These are phyloP conservation scores for Hipposideros larvatus DNA, from an alignment of 2,797 vertebrate genomes.

Conservation along the genomic window DNA sequence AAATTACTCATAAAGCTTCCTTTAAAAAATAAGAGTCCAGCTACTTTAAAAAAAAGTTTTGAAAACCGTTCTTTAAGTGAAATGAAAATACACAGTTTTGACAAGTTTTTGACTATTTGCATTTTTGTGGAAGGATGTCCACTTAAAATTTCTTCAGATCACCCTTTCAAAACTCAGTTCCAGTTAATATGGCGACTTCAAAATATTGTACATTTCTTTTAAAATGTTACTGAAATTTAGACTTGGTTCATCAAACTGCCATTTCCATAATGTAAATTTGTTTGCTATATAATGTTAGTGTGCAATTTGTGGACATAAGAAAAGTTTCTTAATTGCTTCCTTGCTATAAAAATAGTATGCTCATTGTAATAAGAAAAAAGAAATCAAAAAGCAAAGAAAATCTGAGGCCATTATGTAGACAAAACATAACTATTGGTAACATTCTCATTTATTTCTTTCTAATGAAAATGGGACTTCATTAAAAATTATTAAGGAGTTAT, in stretches of 20 bases:
- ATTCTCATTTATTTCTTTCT: slow-evolving; percentile 32
- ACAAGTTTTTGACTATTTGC: slow-evolving; percentile 17
- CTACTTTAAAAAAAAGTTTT: not conserved
- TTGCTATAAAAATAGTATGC: slow-evolving; percentile 16
- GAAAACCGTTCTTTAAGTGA: not conserved
- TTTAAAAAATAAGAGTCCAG: slow-evolving; percentile 33
- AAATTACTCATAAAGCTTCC: not conserved
- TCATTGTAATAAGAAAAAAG: not conserved
- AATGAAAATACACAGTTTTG: not conserved
- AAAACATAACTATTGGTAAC: not conserved
- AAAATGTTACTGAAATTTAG: not conserved
- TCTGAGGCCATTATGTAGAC: not conserved
- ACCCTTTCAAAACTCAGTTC: not conserved
- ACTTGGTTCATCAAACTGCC: slow-evolving; percentile 1
- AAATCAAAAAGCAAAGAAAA: not conserved
- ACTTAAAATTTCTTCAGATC: not conserved
- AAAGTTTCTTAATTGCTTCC: not conserved
- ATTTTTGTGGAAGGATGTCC: not conserved
- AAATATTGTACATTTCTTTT: not conserved
- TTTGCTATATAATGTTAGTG: not conserved
- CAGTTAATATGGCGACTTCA: not conserved
- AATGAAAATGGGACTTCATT: not conserved
- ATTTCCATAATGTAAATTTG: not conserved
- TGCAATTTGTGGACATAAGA: not conserved
- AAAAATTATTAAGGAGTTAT: not conserved